These are phyloP conservation scores for Montipora capitata DNA, from an alignment of 92 coral and sea anemone genomes.

Conservation along the genomic window DNA sequence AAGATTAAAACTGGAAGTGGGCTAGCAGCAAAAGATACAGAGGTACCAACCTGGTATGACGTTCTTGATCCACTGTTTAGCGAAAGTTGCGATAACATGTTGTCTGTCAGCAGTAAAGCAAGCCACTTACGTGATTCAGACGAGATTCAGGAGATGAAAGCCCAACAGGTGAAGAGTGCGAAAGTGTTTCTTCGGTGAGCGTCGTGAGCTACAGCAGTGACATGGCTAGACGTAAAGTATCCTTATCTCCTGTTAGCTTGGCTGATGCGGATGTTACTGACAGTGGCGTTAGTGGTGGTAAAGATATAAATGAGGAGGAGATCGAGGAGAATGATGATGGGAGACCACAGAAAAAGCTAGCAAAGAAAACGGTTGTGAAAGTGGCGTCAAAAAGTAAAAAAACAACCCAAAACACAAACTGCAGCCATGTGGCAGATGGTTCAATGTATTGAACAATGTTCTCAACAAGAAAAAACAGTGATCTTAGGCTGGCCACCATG, in stretches of 20 bases:
- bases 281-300: conserved; percentile 12
- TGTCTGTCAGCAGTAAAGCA: conserved; percentile 57
- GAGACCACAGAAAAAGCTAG: conserved; percentile 6
- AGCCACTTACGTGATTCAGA: conserved; percentile 35
- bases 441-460: conserved; percentile 27
- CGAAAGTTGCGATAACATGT: conserved; percentile 56
- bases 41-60: conserved; percentile 23
- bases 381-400: conserved; percentile 10
- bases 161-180: conserved; percentile 5
- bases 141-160: background rate
- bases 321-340: background rate
- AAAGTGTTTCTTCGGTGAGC: conserved; percentile 10
- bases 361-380: background rate
- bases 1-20: conserved; percentile 42
- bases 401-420: conserved; percentile 55
- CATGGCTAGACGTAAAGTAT: background rate
- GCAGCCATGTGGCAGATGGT: conserved; percentile 66
- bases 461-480: conserved; percentile 11
- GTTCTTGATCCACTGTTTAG: conserved; percentile 47
- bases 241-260: conserved; percentile 6
- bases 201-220: conserved; percentile 9
- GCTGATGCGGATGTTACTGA: conserved; percentile 5
- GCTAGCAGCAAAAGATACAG: background rate
- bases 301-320: conserved; percentile 2
- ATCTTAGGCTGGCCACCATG: background rate